Percentiles rank a stretch among this genome's conserved stretches.
These are phyloP conservation scores for Thumatha senex DNA, from an alignment of 2,888 invertebrate species.

Conservation along the genomic window DNA sequence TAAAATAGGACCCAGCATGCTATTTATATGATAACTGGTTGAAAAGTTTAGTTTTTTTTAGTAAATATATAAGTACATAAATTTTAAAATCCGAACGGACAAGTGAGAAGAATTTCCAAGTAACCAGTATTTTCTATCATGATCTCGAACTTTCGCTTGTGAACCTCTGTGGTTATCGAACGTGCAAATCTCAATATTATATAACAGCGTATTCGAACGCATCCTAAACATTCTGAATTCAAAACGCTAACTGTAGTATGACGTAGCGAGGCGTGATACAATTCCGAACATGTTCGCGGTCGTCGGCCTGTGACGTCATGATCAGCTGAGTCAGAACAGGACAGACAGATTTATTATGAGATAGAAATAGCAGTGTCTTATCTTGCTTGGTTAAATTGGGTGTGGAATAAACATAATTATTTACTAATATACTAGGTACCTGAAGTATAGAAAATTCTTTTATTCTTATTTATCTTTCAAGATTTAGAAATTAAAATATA, in stretches of 20 bases:
- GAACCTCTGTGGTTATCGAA: conserved; percentile 2
- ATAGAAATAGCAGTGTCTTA: conserved; percentile 20
- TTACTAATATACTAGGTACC: too few relatives aligned
- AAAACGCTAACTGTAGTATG: conserved; percentile 44
- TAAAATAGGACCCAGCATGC: too few relatives aligned
- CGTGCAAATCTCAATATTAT: conserved; percentile 9
- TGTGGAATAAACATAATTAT: conserved; percentile 3
- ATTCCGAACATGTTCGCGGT: conserved; percentile 50
- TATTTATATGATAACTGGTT: too few relatives aligned
- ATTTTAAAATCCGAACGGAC: background rate
- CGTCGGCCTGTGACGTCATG: conserved; percentile 73
- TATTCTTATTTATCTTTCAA: too few relatives aligned
- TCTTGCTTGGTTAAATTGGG: conserved; percentile 17
- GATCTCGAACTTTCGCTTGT: too few relatives aligned
- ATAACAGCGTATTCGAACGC: conserved; percentile 20
- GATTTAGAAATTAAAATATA: too few relatives aligned
- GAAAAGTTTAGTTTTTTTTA: too few relatives aligned
- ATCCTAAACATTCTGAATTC: conserved; percentile 35
- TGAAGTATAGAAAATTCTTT: too few relatives aligned
- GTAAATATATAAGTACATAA: too few relatives aligned
- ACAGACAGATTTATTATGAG: conserved; percentile 7
- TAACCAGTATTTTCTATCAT: too few relatives aligned
- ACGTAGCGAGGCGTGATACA: conserved; percentile 57
- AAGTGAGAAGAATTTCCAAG: too few relatives aligned
- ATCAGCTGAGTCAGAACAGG: conserved; percentile 60